phyloP scores from a whole-genome alignment of 2,113 vertebrate genomes.

The Scytalopus superciliaris region DNA sequence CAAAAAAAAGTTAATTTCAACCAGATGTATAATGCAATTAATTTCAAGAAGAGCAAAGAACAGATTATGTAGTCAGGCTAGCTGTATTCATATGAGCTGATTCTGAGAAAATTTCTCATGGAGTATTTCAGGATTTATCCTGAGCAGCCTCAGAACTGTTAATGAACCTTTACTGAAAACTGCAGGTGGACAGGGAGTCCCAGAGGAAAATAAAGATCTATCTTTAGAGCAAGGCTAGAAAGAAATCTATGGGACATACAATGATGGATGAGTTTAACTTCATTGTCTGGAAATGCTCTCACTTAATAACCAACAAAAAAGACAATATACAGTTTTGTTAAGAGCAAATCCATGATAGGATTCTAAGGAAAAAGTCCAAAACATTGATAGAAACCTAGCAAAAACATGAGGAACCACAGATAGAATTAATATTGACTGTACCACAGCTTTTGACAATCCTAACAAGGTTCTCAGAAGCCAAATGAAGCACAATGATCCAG shows the following conservation, averaged over 20 bases:
- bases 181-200: neutral
- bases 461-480: neutral
- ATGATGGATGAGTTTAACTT: neutral
- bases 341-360: neutral
- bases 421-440: neutral
- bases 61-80: neutral
- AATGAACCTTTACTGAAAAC: neutral
- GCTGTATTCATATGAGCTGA: neutral
- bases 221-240: neutral
- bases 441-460: neutral
- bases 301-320: neutral
- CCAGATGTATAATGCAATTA: neutral
- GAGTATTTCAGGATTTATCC: neutral
- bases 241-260: neutral
- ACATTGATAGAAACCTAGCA: neutral
- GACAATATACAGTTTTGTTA: neutral
- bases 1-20: neutral
- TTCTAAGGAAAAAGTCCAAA: neutral
- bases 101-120: neutral
- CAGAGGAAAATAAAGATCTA: neutral
- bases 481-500: neutral
- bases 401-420: neutral
- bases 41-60: neutral
- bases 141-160: neutral
- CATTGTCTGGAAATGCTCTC: neutral